Base-by-base conservation (phyloP, 1,140 invertebrate genomes). In the Mylabris phalerata region DNA sequence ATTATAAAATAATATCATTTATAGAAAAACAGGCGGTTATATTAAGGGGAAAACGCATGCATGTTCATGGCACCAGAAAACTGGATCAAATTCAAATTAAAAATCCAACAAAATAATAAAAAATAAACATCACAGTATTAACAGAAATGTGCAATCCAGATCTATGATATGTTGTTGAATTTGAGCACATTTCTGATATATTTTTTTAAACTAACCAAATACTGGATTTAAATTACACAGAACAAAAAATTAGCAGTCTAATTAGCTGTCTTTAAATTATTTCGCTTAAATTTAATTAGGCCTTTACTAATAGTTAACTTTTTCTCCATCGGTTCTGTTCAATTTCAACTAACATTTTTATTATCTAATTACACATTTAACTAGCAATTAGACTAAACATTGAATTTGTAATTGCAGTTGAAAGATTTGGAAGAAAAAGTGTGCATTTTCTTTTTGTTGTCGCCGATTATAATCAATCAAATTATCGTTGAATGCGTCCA, bases 211-310 rank as follows among this genome's bases (percentile, higher is more conserved):
- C 26, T 10, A 10, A 45, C 46, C 25, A 32, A 54, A 46, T 46
- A 54, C 38, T 45, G 42, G 26, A 32, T 25, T 38, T 19, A 54
- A 52, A 52, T 44, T 44, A 44, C 43, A 27, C 45, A 43, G 41
- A 52, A 52, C 50, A 43, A 13, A 54, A 54, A 54, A 4, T 11
- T 11, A 26, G 60, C 63, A 64, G 56, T 58, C 55, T 64, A 61
- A 55, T 61, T 42, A 52, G 57, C 58, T 47, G 48, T 50, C 55
- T 46, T 55, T 50, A 58, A 32, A 50, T 48, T 54, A 55, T 25
- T 60, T 55, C 57, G 60, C 62, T 64, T 67, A 64, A 44, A 60
- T 57, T 64, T 67, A 67, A 56, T 67, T 67, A 67, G 65, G 65
- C 65, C 65, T 63, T 67, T 19, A 19, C 65, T 67, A 67, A 57